These are phyloP conservation scores for Marmota monax DNA, from an alignment of 2,113 vertebrate genomes.

Conservation along the genomic window DNA sequence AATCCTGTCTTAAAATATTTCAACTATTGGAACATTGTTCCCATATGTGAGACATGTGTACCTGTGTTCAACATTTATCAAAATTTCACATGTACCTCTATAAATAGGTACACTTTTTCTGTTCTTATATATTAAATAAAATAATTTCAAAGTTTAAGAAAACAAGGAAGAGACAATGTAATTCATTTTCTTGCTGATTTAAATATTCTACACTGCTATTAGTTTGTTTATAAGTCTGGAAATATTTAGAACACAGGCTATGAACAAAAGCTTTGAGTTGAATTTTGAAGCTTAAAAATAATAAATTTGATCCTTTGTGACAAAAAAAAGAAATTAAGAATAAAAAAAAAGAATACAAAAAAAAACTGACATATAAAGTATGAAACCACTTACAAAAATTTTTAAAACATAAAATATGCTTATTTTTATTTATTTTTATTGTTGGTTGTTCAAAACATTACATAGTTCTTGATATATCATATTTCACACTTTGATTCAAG, in stretches of 20 bases:
- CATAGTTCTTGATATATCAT: too few relatives aligned
- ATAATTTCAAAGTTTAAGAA: background rate
- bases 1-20: background rate
- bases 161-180: background rate
- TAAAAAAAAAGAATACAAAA: too few relatives aligned
- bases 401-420: slow-evolving; percentile 8
- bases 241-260: background rate
- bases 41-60: background rate
- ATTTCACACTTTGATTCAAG: too few relatives aligned
- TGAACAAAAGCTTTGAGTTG: background rate
- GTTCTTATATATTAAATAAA: background rate
- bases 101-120: background rate
- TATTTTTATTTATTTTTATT: background rate
- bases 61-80: background rate
- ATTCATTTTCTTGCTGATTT: background rate
- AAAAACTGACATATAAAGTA: background rate
- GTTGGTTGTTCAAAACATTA: too few relatives aligned
- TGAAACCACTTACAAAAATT: background rate
- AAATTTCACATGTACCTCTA: background rate
- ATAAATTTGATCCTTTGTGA: background rate
- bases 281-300: slow-evolving; percentile 12
- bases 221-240: background rate
- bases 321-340: background rate
- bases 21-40: background rate
- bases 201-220: background rate